Conservation (phyloP, 2,797 vertebrate species). For the Hozukius guyotensis region DNA sequence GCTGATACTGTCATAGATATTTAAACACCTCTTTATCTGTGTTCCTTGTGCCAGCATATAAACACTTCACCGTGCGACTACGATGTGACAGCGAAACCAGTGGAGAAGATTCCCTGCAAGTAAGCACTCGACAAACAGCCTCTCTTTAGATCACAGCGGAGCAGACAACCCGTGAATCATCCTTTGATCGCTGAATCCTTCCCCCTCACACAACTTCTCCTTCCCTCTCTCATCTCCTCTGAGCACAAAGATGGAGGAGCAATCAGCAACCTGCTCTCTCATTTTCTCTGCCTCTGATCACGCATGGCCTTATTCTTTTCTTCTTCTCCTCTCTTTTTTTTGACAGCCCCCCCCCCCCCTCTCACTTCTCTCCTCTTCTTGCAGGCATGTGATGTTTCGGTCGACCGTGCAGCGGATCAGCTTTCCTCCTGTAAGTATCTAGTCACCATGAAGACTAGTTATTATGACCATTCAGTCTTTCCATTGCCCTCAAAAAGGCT, state of each 20-base stretch:
- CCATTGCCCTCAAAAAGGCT: constrained; percentile 55
- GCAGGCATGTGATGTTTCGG: constrained; percentile 85
- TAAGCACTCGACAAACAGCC: constrained; percentile 70
- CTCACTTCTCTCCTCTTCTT: constrained; percentile 42
- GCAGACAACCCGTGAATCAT: constrained; percentile 51
- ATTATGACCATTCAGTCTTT: constrained; percentile 61
- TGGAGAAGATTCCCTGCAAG: constrained; percentile 83
- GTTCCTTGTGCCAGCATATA: constrained; percentile 66
- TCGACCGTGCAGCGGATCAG: constrained; percentile 83
- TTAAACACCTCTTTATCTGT: constrained; percentile 25
- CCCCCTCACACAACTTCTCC: constrained; percentile 26
- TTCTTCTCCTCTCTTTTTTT: constrained; percentile 11
- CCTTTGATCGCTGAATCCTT: constrained; percentile 53
- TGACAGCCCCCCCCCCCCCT: neutral
- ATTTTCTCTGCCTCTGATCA: constrained; percentile 47
- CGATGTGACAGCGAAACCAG: constrained; percentile 69
- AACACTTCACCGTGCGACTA: constrained; percentile 80
- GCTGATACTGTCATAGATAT: constrained; percentile 9
- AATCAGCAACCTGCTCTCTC: constrained; percentile 38
- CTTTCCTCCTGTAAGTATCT: constrained; percentile 87
- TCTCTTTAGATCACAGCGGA: constrained; percentile 25
- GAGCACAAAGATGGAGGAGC: constrained; percentile 45
- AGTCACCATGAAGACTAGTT: constrained; percentile 60
- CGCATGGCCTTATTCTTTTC: constrained; percentile 18
- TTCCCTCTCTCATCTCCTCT: constrained; percentile 44